Evolutionary conservation across 1,140 invertebrate genomes (phyloP).

Genomic region (Brachionus asplanchnoidis): DNA sequence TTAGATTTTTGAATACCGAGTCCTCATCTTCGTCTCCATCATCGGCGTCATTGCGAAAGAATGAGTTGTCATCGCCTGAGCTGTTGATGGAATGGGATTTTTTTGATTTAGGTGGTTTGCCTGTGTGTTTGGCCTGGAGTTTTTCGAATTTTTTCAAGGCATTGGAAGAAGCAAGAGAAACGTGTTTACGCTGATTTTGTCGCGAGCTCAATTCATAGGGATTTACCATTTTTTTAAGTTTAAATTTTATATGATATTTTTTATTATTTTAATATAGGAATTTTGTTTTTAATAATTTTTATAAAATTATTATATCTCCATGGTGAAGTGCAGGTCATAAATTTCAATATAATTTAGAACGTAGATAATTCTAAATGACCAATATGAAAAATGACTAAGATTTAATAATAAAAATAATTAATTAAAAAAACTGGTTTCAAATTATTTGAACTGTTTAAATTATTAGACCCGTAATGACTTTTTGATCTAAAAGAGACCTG

Average conservation of each 20-base stretch:
- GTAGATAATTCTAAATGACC: not conserved
- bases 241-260: not conserved
- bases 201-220: not conserved
- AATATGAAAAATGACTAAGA: too few relatives aligned
- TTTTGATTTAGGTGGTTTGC: not conserved
- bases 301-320: not conserved
- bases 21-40: slow-evolving; percentile 33
- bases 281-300: not conserved
- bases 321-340: not conserved
- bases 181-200: not conserved
- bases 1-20: slow-evolving; percentile 33
- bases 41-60: not conserved
- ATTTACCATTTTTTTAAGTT: slow-evolving; percentile 15
- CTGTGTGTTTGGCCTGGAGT: not conserved
- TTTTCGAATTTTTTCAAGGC: slow-evolving; percentile 35
- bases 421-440: too few relatives aligned
- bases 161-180: not conserved
- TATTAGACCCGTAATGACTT: too few relatives aligned
- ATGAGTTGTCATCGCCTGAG: not conserved
- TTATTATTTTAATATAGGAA: not conserved
- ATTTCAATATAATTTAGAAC: not conserved
- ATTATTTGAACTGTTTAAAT: too few relatives aligned
- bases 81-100: not conserved
- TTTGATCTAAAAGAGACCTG: too few relatives aligned
- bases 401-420: too few relatives aligned